Evolutionary conservation across 2,888 invertebrate genomes (phyloP).

Genomic region (Orchestes rusci): DNA sequence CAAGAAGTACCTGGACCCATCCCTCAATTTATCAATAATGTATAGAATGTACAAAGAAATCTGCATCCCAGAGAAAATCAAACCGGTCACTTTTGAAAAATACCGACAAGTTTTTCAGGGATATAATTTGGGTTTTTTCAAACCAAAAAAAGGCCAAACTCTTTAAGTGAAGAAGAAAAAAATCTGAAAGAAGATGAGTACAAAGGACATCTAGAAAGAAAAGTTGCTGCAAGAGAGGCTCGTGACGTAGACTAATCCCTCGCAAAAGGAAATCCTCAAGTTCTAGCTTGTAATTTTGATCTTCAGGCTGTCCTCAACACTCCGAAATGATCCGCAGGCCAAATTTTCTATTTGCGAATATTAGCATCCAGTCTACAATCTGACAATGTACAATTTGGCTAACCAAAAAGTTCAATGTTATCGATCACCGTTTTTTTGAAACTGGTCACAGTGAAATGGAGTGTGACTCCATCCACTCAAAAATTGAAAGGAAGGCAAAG

Average conservation of each 20-base stretch:
- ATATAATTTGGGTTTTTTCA: conserved; percentile 29
- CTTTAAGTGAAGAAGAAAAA: conserved; percentile 22
- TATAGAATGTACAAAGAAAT: conserved; percentile 27
- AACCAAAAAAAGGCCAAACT: conserved; percentile 30
- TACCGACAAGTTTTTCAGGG: conserved; percentile 22
- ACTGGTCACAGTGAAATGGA: too few species aligned
- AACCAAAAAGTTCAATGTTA: conserved; percentile 31
- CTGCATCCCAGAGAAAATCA: too few species aligned
- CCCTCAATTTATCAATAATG: conserved; percentile 27
- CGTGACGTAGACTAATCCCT: conserved; percentile 31
- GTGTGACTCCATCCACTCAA: too few species aligned
- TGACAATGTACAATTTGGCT: conserved; percentile 34
- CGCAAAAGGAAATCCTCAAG: conserved; percentile 20
- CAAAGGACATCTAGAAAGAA: conserved; percentile 25
- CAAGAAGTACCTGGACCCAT: conserved; percentile 22
- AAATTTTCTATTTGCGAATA: conserved; percentile 27
- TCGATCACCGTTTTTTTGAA: conserved; percentile 27
- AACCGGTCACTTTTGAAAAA: too few species aligned
- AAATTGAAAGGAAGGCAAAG: too few species aligned
- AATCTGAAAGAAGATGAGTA: conserved; percentile 7
- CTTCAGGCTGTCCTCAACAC: conserved; percentile 31
- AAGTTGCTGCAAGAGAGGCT: conserved; percentile 22
- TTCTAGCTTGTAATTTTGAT: conserved; percentile 33
- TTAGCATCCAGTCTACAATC: conserved; percentile 34
- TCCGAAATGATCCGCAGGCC: conserved; percentile 28